Evolutionary conservation across 2,113 vertebrate genomes (phyloP).

Genomic region (Podarcis muralis): DNA sequence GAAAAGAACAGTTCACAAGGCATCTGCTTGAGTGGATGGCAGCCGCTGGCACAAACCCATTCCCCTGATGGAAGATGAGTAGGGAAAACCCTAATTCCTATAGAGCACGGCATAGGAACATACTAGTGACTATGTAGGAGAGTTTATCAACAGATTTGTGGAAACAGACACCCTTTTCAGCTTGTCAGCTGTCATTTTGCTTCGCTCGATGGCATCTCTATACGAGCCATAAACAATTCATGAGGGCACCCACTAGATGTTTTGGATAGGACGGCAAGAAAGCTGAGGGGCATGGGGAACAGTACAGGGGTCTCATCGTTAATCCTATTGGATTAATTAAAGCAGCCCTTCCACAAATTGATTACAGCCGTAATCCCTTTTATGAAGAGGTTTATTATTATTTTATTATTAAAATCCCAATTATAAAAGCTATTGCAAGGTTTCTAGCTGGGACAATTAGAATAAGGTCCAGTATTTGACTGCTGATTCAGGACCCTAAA

Average conservation of each 20-base stretch:
- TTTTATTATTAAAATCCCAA: slow-evolving; percentile 76
- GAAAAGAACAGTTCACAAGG: slow-evolving; percentile 1
- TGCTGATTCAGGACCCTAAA: too few relatives aligned
- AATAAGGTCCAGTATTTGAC: too few relatives aligned
- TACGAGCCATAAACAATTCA: slow-evolving; percentile 68
- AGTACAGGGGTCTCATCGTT: slow-evolving; percentile 69
- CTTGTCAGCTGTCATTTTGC: slow-evolving; percentile 64
- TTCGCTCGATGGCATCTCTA: slow-evolving; percentile 58
- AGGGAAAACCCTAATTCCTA: slow-evolving; percentile 31
- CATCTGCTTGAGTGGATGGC: slow-evolving; percentile 36
- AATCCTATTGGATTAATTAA: slow-evolving; percentile 72
- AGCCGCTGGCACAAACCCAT: background rate
- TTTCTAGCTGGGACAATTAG: too few relatives aligned
- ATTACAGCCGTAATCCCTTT: slow-evolving; percentile 77
- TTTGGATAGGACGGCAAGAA: slow-evolving; percentile 69
- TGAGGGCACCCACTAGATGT: slow-evolving; percentile 59
- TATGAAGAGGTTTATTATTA: slow-evolving; percentile 64
- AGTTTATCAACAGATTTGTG: slow-evolving; percentile 71
- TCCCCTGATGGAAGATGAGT: slow-evolving; percentile 37
- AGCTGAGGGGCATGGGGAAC: slow-evolving; percentile 35
- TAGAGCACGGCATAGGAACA: slow-evolving; percentile 56
- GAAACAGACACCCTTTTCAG: slow-evolving; percentile 65
- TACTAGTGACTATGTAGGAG: slow-evolving; percentile 58
- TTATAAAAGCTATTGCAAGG: slow-evolving; percentile 72
- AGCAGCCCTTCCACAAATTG: slow-evolving; percentile 71